phyloP scores from a whole-genome alignment of 2,888 invertebrate genomes.

The Conus canariensis region DNA sequence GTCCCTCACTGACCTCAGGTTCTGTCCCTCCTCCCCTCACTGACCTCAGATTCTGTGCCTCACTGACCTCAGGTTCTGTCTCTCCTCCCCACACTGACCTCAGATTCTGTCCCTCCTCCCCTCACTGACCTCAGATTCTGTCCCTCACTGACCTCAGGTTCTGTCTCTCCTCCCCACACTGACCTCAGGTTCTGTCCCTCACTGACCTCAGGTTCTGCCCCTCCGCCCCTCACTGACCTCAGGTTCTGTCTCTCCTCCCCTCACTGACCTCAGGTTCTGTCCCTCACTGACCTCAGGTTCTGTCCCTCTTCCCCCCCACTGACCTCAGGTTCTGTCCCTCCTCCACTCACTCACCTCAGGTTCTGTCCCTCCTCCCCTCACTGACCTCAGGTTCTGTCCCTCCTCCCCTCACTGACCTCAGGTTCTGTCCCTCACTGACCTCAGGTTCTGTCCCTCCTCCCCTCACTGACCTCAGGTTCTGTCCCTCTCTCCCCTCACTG shows the following conservation, averaged over 20 bases:
- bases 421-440: no score
- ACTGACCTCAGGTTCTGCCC: not conserved
- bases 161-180: no score
- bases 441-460: no score
- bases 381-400: not conserved
- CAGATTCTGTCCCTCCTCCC: conserved; percentile 56
- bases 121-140: no score
- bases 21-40: not conserved
- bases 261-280: no score
- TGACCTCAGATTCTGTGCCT: not conserved
- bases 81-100: conserved; percentile 81
- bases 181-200: not conserved
- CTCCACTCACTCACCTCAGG: not conserved
- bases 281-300: not conserved
- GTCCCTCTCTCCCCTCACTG: no score
- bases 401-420: no score
- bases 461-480: no score
- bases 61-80: conserved; percentile 85
- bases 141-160: no score
- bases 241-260: no score
- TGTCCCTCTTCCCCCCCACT: not conserved
- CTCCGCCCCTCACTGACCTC: no score
- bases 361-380: not conserved
- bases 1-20: conserved; percentile 81
- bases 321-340: not conserved